Evolutionary conservation across 2,888 invertebrate species (phyloP).

Genomic region (Heterodera filipjevi): DNA sequence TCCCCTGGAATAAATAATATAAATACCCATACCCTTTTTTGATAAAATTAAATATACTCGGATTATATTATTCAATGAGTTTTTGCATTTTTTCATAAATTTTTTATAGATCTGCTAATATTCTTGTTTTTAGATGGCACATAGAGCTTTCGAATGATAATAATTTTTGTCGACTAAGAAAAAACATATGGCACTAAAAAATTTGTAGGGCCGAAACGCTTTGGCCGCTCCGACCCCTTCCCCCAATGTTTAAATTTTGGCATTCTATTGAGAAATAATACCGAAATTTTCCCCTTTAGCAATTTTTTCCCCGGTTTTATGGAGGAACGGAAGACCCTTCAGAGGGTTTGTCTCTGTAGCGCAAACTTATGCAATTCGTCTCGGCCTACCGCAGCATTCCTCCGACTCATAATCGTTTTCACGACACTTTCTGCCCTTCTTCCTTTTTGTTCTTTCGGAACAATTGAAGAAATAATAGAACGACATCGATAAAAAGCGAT

Average conservation of each 20-base stretch:
- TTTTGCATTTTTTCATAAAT: too few relatives aligned
- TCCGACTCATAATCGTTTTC: background rate
- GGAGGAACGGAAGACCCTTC: conserved; percentile 57
- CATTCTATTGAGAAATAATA: too few relatives aligned
- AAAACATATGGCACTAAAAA: too few relatives aligned
- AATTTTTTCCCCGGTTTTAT: conserved; percentile 49
- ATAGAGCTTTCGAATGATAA: too few relatives aligned
- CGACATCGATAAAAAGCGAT: background rate
- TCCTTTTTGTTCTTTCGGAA: background rate
- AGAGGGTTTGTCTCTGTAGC: conserved; percentile 59
- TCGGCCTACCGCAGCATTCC: background rate
- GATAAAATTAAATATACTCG: too few relatives aligned
- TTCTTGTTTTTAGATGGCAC: background rate
- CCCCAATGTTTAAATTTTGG: conserved; percentile 5
- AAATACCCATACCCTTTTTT: too few relatives aligned
- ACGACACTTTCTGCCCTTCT: background rate
- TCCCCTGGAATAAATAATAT: too few relatives aligned
- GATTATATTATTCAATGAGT: too few relatives aligned
- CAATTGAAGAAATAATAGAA: background rate
- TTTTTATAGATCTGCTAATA: too few relatives aligned
- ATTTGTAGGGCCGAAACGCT: too few relatives aligned
- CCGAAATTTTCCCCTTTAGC: conserved; percentile 11
- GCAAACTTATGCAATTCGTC: conserved; percentile 53
- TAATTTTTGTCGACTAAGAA: too few relatives aligned
- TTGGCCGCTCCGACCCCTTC: too few relatives aligned